Evolutionary conservation across 2,113 vertebrate species (phyloP).

Genomic region (Hucho hucho): DNA sequence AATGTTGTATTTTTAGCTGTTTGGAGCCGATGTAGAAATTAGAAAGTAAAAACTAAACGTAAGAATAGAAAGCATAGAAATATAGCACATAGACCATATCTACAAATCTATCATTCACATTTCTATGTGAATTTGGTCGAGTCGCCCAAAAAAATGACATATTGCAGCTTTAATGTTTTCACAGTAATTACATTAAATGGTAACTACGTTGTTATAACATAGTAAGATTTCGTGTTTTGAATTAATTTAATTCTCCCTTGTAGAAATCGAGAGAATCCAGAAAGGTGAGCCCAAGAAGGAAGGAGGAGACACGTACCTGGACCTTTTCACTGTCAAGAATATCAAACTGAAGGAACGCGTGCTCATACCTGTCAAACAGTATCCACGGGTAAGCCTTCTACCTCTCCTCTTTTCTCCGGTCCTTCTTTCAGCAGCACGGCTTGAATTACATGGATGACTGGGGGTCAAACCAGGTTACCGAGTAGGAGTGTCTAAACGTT

Average conservation of each 20-base stretch:
- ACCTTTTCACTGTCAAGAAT: conserved; percentile 96
- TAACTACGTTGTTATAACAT: background rate
- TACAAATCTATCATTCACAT: no score
- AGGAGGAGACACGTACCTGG: conserved; percentile 86
- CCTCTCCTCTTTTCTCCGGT: conserved; percentile 1
- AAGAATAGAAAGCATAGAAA: no score
- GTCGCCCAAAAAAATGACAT: no score
- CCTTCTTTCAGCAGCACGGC: conserved; percentile 41
- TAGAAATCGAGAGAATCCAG: conserved; percentile 96
- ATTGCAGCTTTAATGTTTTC: no score
- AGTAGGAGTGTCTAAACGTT: no score
- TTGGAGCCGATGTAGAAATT: no score
- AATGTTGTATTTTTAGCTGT: no score
- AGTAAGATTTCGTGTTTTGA: background rate
- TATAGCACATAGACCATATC: no score
- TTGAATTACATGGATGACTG: conserved; percentile 42
- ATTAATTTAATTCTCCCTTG: conserved; percentile 33
- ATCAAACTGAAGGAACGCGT: conserved; percentile 97
- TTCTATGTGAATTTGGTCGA: no score
- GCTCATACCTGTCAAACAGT: conserved; percentile 96
- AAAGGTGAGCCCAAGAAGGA: conserved; percentile 91
- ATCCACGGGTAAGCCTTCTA: conserved; percentile 86
- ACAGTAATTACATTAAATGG: background rate
- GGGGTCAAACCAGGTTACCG: no score
- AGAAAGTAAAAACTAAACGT: no score